Percentiles rank a stretch among this genome's conserved stretches.
phyloP scores from a whole-genome alignment of 1,140 invertebrate genomes.

The Rhagoletis pomonella region DNA sequence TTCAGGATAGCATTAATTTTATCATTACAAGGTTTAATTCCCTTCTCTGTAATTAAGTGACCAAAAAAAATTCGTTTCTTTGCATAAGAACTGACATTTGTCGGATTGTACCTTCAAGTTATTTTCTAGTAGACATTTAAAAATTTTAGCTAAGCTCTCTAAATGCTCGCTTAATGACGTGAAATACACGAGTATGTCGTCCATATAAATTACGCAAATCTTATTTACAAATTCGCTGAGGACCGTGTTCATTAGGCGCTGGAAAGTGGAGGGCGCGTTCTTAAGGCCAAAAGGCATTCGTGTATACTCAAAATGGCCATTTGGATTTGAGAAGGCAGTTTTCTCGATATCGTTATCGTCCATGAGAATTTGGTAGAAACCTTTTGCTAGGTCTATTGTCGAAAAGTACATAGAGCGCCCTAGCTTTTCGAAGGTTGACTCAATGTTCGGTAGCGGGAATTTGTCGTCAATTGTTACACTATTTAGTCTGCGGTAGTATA shows the following conservation, averaged over 20 bases:
- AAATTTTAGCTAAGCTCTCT: no score
- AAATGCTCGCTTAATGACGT: neutral
- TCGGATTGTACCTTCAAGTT: no score
- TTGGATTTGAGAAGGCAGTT: neutral
- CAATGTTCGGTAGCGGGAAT: constrained; percentile 19
- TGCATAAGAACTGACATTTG: no score
- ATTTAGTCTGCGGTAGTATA: neutral
- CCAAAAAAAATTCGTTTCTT: neutral
- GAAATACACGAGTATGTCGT: neutral
- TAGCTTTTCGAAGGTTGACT: constrained; percentile 23
- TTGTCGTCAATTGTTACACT: constrained; percentile 13
- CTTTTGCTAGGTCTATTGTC: neutral
- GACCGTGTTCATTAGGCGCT: neutral
- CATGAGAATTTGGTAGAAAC: constrained; percentile 5
- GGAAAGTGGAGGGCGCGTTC: neutral
- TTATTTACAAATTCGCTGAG: neutral
- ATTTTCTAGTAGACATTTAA: no score
- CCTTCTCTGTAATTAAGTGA: no score
- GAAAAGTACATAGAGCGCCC: neutral
- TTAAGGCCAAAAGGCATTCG: neutral
- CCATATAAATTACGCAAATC: no score
- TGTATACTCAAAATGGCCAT: neutral
- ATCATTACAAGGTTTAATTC: no score
- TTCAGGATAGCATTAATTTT: no score
- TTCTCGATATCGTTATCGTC: neutral